These are phyloP conservation scores for Acrocephalus arundinaceus DNA, from an alignment of 2,113 vertebrate genomes.

Conservation along the genomic window DNA sequence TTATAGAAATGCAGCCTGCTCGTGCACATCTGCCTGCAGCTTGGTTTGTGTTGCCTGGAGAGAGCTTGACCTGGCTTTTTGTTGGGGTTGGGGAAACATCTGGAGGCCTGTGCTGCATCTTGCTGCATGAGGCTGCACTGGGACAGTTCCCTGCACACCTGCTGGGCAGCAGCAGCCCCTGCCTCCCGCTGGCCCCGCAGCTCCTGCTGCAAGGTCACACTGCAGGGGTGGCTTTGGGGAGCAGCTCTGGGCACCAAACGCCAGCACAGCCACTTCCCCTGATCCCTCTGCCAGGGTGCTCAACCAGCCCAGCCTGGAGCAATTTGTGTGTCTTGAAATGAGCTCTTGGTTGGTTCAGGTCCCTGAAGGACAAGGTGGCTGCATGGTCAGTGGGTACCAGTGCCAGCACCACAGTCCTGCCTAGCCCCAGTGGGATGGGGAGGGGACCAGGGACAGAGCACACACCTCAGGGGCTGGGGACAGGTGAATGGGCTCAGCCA, in stretches of 20 bases:
- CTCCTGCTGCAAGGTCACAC: neutral
- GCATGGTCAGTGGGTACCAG: neutral
- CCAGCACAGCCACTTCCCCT: neutral
- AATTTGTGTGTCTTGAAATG: neutral
- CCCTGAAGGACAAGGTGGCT: neutral
- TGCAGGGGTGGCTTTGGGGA: neutral
- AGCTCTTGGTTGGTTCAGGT: neutral
- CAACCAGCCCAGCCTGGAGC: neutral
- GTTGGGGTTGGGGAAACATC: neutral
- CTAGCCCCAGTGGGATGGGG: neutral
- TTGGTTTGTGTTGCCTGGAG: neutral
- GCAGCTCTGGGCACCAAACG: neutral
- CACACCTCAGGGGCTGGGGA: neutral
- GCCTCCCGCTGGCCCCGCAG: neutral
- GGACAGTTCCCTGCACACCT: neutral
- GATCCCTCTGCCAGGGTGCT: fast-evolving
- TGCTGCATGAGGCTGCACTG: neutral
- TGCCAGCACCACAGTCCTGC: neutral
- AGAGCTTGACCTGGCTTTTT: neutral
- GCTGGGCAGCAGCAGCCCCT: neutral
- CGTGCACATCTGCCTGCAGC: neutral
- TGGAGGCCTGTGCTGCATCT: neutral
- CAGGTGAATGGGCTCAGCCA: neutral
- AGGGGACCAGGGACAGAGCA: neutral
- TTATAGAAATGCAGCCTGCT: neutral